Base-by-base conservation (phyloP, 2,113 vertebrate genomes). In the Leptobrachium leishanense region DNA sequence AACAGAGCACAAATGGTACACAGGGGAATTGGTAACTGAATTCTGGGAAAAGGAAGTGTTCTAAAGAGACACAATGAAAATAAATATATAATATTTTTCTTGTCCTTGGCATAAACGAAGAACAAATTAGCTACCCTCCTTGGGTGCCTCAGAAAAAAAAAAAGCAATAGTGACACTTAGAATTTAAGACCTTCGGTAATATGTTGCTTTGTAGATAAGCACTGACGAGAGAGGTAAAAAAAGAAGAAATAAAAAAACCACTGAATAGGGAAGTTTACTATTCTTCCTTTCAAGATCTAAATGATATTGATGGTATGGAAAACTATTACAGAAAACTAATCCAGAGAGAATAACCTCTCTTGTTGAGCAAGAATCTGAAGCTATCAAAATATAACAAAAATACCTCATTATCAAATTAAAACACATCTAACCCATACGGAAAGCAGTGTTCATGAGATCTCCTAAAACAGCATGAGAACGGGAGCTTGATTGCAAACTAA, bases 121-220 rank as follows among this genome's bases (percentile, higher is more conserved):
- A 91, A 89, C 90, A 91, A 93, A 93, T 93, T 92, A 93, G 85
- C 88, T 86, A 84, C 88, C 92, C 91, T 93, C 92, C 90, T 93
- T 92, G 90, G 90, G 90, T 92, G 87, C 89, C 89, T 85, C 90
- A 87, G 85, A 89, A 91, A 92, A 93, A 92, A 92, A 81, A 91
- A 72, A 43, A 85, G 88, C 86, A 89, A 31, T 31, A 31, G 20
- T 31, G 20, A 86, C 88, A 90, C 90, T 84, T 84, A 53, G 46
- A 88, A 85, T 86, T 82, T 84, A 81, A 74, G 54, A 81, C 86
- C 83, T 78, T 82, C 87, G 77, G 88, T 91, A 93, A 91, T 93
- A 91, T 93, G 93, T 88, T 92, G 87, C 89, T 94, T 92, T 94
- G 92, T 93, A 94, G 93, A 94, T 94, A 94, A 94, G 92, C 90